Percentiles rank a stretch among this genome's conserved stretches.
Conservation (phyloP, 2,113 vertebrate species). For the Perognathus longimembris region DNA sequence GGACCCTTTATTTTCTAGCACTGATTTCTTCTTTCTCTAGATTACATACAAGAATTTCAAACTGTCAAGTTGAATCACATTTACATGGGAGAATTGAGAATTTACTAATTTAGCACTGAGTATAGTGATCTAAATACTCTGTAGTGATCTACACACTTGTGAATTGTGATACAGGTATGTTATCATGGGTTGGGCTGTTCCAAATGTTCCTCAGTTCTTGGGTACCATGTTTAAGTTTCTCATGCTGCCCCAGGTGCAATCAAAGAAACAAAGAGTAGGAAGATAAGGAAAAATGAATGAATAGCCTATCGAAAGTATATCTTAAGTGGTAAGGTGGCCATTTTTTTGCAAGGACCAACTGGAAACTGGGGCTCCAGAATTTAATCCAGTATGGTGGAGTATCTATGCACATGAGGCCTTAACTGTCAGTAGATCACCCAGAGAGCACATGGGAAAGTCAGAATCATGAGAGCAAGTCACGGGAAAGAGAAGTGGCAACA, state of each 20-base stretch:
- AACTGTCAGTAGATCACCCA: not conserved
- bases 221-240: too few relatives aligned
- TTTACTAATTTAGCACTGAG: not conserved
- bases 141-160: rapidly evolving
- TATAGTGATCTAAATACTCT: rapidly evolving
- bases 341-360: too few relatives aligned
- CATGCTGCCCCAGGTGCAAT: too few relatives aligned
- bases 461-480: rapidly evolving
- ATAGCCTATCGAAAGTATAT: too few relatives aligned
- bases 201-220: too few relatives aligned
- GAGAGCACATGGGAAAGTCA: not conserved
- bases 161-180: not conserved
- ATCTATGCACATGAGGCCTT: too few relatives aligned
- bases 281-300: too few relatives aligned
- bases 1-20: not conserved
- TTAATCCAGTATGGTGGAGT: too few relatives aligned
- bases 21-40: not conserved
- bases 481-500: not conserved
- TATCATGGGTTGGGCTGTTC: too few relatives aligned
- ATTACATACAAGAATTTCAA: not conserved
- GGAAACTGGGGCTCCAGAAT: too few relatives aligned
- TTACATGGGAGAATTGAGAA: not conserved
- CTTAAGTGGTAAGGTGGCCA: too few relatives aligned
- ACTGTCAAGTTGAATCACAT: not conserved
- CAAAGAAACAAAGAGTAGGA: too few relatives aligned